A percentile compares a stretch with the other conserved stretches of the same genome.
Conservation (phyloP, 2,888 invertebrate species). For the Diabrotica balteata region DNA sequence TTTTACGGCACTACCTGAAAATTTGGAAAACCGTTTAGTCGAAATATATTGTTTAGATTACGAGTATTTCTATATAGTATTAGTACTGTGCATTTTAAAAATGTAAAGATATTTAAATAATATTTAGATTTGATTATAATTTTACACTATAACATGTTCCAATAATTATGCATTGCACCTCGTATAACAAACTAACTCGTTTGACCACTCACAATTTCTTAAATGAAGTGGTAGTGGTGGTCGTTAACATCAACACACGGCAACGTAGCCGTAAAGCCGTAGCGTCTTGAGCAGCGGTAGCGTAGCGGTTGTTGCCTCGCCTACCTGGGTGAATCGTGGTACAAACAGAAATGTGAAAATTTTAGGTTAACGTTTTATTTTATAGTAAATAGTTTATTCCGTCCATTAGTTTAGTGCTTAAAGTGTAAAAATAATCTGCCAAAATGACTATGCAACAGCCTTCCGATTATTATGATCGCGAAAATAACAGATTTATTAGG, state of each 20-base stretch:
- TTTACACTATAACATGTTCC: too few species aligned
- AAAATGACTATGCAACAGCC: slow-evolving; percentile 17
- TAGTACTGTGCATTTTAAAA: too few species aligned
- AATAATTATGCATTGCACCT: too few species aligned
- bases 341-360: slow-evolving; percentile 1
- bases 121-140: too few species aligned
- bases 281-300: neutral
- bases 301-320: slow-evolving; percentile 25
- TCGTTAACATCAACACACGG: slow-evolving; percentile 1
- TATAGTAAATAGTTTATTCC: slow-evolving; percentile 3
- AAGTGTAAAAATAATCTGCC: slow-evolving; percentile 3
- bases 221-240: neutral
- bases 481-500: slow-evolving; percentile 14
- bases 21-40: too few species aligned
- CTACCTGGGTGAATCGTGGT: slow-evolving; percentile 33
- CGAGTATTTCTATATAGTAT: too few species aligned
- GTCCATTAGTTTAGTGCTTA: slow-evolving; percentile 18
- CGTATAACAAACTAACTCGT: slow-evolving; percentile 5
- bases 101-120: too few species aligned
- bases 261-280: slow-evolving; percentile 7
- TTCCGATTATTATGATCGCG: slow-evolving; percentile 13
- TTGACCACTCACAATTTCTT: slow-evolving; percentile 11
- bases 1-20: too few species aligned
- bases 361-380: slow-evolving; percentile 14
- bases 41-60: too few species aligned